Evolutionary conservation across 2,888 invertebrate species (phyloP).

Genomic region (Apeira syringaria): DNA sequence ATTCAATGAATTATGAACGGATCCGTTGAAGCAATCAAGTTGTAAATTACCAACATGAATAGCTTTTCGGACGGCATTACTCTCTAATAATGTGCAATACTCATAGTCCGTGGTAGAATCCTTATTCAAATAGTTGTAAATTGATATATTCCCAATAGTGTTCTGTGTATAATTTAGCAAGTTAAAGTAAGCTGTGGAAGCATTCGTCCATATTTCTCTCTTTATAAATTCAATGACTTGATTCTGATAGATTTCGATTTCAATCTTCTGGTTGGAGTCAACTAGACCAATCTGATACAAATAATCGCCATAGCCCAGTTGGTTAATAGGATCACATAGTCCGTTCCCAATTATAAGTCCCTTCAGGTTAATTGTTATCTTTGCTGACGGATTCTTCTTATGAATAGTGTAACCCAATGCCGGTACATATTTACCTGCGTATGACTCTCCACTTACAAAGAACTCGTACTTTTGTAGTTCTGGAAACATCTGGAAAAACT

Average conservation of each 20-base stretch:
- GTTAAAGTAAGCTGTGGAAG: constrained; percentile 49
- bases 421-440: constrained; percentile 91
- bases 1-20: not conserved
- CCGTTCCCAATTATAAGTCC: constrained; percentile 92
- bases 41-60: constrained; percentile 12
- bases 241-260: constrained; percentile 84
- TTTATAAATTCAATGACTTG: constrained; percentile 84
- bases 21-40: constrained; percentile 25
- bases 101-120: no score
- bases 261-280: constrained; percentile 83
- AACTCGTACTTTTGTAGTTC: constrained; percentile 89
- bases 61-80: constrained; percentile 3
- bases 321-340: constrained; percentile 89
- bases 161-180: no score
- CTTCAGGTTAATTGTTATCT: constrained; percentile 53
- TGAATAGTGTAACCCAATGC: constrained; percentile 89
- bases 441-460: constrained; percentile 95
- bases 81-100: no score
- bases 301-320: constrained; percentile 90
- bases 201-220: constrained; percentile 77
- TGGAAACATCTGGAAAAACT: constrained; percentile 93
- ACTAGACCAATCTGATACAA: constrained; percentile 90
- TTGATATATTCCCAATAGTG: not conserved
- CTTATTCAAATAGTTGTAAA: not conserved
- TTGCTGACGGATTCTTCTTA: constrained; percentile 38